Base-by-base conservation (phyloP, 2,888 invertebrate genomes). In the Panopea generosa region DNA sequence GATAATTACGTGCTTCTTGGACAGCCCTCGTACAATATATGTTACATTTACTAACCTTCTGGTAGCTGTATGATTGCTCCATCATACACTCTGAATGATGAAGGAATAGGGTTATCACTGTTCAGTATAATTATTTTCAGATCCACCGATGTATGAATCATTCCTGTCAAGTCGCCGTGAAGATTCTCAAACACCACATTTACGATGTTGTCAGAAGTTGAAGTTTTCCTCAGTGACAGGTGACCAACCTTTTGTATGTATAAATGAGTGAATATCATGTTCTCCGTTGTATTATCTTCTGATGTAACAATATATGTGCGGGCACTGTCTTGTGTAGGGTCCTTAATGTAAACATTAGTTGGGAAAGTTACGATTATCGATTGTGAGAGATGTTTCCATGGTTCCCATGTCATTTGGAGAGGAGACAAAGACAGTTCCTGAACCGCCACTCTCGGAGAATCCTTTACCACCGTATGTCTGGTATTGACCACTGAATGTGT, bases 291-390 rank as follows among this genome's bases (percentile, higher is more conserved):
- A 27, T 81, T 83, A 2, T 68, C 68, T 11, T 62, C 69, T 20
- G 27, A 49, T 0, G 79, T 67, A n/a, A 79, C 47, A 18, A 87
- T 66, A 45, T 87, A 86, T 1, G 87, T 82, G 16, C 84, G 65
- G 16, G 76, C 78, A 24, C 84, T 87, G 73, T 88, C 87, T 7
- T 63, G 38, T 16, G 47, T 33, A 20, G 67, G 59, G 59, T 83
- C 66, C 6, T 49, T 50, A 33, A 87, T 83, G 60, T 82, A 82
- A 2, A 77, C 72, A 7, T 70, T 62, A 22, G 70, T 56, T 0
- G 88, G 88, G 27, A 56, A 82, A 69, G n/a, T 82, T 83, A 14
- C 68, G 52, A 70, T 88, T 88, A 81, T 88, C 86, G n/a, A 88
- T 62, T 24, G 66, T 77, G 27, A 88, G 68, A 3, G 81, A 67